Evolutionary conservation across 2,888 invertebrate genomes (phyloP).

Genomic region (Coecobrya sp.): DNA sequence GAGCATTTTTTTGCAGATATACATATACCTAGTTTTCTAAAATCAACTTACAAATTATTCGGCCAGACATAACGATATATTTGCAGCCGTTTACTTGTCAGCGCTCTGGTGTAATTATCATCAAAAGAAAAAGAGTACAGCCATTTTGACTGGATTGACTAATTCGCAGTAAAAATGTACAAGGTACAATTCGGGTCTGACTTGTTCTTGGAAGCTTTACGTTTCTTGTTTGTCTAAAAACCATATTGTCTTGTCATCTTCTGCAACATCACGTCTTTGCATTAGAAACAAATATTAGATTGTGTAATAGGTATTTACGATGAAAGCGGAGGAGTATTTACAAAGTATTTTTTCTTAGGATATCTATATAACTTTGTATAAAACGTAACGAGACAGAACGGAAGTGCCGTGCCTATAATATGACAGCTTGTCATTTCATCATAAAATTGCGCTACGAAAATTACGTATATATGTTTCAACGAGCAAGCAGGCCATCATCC

Average conservation of each 20-base stretch:
- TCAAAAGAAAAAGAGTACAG: not conserved
- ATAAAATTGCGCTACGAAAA: not conserved
- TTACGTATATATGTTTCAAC: not conserved
- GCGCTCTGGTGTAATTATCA: not conserved
- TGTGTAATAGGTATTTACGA: too few relatives aligned
- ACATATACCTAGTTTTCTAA: not conserved
- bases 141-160: not conserved
- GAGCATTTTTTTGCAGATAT: not conserved
- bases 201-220: too few relatives aligned
- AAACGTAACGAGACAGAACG: not conserved
- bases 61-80: slow-evolving; percentile 25
- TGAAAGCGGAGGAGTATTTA: not conserved
- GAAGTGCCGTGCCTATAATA: not conserved
- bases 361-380: too few relatives aligned
- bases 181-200: too few relatives aligned
- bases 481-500: not conserved
- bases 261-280: too few relatives aligned
- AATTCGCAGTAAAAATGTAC: not conserved
- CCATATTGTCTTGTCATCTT: too few relatives aligned
- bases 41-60: not conserved
- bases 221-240: too few relatives aligned
- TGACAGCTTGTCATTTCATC: slow-evolving; percentile 21
- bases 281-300: too few relatives aligned
- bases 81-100: slow-evolving; percentile 19
- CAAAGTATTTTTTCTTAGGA: too few relatives aligned